Percentiles rank a stretch among this genome's conserved stretches.
phyloP scores from a whole-genome alignment of 2,113 vertebrate genomes.

The Corapipo altera region DNA sequence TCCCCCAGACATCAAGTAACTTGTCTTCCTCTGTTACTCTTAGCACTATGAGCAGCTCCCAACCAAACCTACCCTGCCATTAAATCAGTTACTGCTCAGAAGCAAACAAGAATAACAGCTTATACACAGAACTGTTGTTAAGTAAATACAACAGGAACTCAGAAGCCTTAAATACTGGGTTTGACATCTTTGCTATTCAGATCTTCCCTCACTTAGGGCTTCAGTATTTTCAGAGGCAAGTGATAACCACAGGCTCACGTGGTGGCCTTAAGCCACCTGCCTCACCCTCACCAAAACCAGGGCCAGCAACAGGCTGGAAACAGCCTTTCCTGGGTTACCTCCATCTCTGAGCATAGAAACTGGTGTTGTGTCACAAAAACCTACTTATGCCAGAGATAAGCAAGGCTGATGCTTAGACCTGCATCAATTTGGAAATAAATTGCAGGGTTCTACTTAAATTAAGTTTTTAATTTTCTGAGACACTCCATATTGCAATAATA shows the following conservation, averaged over 20 bases:
- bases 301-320: not conserved
- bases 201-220: not conserved
- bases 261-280: not conserved
- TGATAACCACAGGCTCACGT: rapidly evolving
- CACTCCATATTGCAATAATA: not conserved
- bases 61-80: not conserved
- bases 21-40: not conserved
- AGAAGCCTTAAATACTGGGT: not conserved
- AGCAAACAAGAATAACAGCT: not conserved
- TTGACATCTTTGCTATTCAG: not conserved
- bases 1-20: not conserved
- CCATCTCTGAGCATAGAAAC: not conserved
- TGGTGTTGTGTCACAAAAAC: not conserved
- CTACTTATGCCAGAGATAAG: not conserved
- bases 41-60: not conserved
- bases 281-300: not conserved
- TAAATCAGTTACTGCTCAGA: not conserved
- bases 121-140: not conserved
- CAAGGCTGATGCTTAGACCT: not conserved
- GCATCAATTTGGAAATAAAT: not conserved
- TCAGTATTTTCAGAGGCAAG: not conserved
- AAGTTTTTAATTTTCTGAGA: not conserved
- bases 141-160: not conserved
- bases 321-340: not conserved
- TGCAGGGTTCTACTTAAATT: too few species aligned